phyloP scores from a whole-genome alignment of 1,140 invertebrate species.

The Neodiprion lecontei region DNA sequence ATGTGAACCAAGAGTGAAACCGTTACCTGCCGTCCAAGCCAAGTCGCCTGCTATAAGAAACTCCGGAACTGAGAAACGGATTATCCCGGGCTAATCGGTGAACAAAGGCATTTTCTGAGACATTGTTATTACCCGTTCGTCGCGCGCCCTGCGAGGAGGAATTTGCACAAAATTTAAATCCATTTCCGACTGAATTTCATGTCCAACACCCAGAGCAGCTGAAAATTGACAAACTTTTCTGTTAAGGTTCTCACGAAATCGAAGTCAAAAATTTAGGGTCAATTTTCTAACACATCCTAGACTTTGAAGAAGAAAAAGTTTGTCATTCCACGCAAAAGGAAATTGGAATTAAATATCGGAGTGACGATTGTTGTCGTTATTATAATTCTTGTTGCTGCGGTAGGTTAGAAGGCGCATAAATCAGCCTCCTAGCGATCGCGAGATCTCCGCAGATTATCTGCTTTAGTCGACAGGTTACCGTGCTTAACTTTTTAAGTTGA shows the following conservation, averaged over 20 bases:
- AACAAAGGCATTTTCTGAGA: not conserved
- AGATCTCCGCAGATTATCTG: not conserved
- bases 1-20: not conserved
- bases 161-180: not conserved
- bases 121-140: not conserved
- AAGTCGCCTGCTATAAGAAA: not conserved
- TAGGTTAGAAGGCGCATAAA: no score
- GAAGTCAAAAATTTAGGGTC: no score
- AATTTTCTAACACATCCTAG: no score
- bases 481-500: slow-evolving; percentile 5
- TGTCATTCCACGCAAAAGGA: no score
- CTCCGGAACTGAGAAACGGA: not conserved
- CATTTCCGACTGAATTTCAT: not conserved
- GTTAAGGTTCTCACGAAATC: no score
- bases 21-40: not conserved
- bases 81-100: not conserved
- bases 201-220: not conserved
- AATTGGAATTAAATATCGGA: no score
- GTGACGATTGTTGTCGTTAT: no score
- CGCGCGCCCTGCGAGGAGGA: not conserved
- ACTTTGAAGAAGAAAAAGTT: not conserved
- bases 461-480: not conserved
- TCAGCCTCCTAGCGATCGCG: no score
- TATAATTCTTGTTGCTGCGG: no score
- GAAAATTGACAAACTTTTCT: no score